Evolutionary conservation across 2,888 invertebrate species (phyloP), one percentile per base, ranked within the genome.

Genomic region (Auanema sp.): DNA sequence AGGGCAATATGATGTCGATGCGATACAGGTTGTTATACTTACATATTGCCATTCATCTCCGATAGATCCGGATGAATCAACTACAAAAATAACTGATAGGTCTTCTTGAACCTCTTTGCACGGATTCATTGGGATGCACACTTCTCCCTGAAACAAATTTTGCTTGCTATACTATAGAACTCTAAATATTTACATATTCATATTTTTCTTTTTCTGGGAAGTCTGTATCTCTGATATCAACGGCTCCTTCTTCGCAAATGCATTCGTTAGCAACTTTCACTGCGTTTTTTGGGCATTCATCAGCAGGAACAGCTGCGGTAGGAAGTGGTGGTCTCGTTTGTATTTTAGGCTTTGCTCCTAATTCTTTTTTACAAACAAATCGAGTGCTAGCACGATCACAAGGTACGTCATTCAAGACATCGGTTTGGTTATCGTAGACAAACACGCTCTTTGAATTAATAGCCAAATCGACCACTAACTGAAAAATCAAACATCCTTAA

Each of bases 11-110:
- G 3, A 47, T 18, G 47, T 47, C 2, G 10, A n/a, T 14, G 10
- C 10, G 24, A 53, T 16, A 24, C 1, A n/a, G n/a, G n/a, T 33
- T 33, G 3, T 33, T 8, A 33, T 33, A 6, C 21, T 16, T 49
- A 49, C 58, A 21, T 23, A 49, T 6, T 42, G 47, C 58, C 50
- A 58, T 25, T 58, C 25, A n/a, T 44, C 58, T 25, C 50, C 58
- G 11, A 58, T 58, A 0, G 58, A 58, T 14, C 23, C 14, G 24
- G 58, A 58, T 16, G 58, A 18, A 25, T 58, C 58, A 44, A 58
- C 50, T 14, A 33, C 25, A 18, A 58, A 58, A 2, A 58, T 25
- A 4, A 58, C 23, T 6, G 58, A 41, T 21, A 16, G 56, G 18
- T 16, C n/a, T 10, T n/a, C 23, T 8, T 6, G 44, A 1, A 43